These are phyloP conservation scores for Lutraria rhynchaena DNA, from an alignment of 1,140 invertebrate genomes.

Conservation along the genomic window DNA sequence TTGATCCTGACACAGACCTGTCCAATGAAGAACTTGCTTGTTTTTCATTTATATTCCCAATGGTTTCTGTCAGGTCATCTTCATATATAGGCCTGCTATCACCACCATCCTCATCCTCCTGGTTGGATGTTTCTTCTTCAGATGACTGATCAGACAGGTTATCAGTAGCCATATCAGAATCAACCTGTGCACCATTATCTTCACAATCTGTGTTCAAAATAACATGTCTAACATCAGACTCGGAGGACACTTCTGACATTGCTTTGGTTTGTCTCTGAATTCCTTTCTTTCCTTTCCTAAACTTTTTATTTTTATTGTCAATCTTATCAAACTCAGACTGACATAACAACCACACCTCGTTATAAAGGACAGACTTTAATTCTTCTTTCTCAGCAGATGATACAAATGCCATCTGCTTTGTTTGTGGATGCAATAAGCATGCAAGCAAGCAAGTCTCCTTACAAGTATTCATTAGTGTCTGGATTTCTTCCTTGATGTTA, in stretches of 20 bases:
- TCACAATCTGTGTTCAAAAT: slow-evolving; percentile 21
- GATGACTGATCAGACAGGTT: background rate
- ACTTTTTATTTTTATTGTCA: slow-evolving; percentile 20
- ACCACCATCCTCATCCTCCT: slow-evolving; percentile 2
- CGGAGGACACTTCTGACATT: slow-evolving; percentile 31
- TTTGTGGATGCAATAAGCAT: slow-evolving; percentile 49
- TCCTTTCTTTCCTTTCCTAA: slow-evolving; percentile 41
- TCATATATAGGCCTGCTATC: background rate
- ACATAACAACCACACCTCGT: slow-evolving; percentile 19
- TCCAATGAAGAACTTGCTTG: background rate
- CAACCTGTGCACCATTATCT: slow-evolving; percentile 29
- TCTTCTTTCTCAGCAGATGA: slow-evolving; percentile 30
- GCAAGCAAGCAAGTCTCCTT: slow-evolving; percentile 39
- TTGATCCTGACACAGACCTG: background rate
- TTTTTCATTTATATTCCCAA: background rate
- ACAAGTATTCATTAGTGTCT: slow-evolving; percentile 5
- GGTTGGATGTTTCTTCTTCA: background rate
- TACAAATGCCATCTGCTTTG: slow-evolving; percentile 58
- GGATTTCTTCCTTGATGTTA: slow-evolving; percentile 23
- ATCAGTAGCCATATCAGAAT: slow-evolving; percentile 16
- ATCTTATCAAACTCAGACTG: slow-evolving; percentile 18
- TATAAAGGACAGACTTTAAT: slow-evolving; percentile 21
- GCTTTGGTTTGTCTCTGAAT: slow-evolving; percentile 36
- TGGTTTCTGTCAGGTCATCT: background rate
- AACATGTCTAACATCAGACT: slow-evolving; percentile 39